These are phyloP conservation scores for Semaprochilodus insignis DNA, from an alignment of 2,797 vertebrate genomes.

Conservation along the genomic window DNA sequence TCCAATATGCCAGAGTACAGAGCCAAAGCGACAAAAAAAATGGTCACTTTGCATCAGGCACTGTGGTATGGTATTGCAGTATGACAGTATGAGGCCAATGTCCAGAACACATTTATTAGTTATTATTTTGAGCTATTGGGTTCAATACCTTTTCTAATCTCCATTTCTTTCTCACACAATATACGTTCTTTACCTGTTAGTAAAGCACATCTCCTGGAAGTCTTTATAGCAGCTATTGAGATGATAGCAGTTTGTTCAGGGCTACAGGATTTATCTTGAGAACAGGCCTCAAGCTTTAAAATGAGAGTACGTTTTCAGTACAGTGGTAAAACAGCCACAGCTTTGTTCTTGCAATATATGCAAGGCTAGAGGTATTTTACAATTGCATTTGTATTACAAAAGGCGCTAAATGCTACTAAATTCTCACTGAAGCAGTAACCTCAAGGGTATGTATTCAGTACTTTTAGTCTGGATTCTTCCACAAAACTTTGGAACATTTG, in stretches of 20 bases:
- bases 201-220: slow-evolving; percentile 26
- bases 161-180: background rate
- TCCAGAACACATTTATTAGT: background rate
- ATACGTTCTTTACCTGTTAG: slow-evolving; percentile 17
- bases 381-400: too few species aligned
- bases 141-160: background rate
- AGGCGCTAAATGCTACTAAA: too few species aligned
- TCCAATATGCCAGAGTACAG: too few species aligned
- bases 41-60: too few species aligned
- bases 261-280: slow-evolving; percentile 38
- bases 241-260: slow-evolving; percentile 24
- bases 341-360: slow-evolving; percentile 1
- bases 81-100: too few species aligned
- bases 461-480: too few species aligned
- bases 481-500: too few species aligned
- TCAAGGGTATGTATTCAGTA: too few species aligned
- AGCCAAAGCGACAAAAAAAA: too few species aligned
- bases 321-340: slow-evolving; percentile 2
- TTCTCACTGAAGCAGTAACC: too few species aligned
- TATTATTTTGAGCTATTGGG: slow-evolving; percentile 10
- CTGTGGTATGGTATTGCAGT: too few species aligned
- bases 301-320: slow-evolving; percentile 27
- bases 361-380: background rate
- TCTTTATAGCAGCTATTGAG: slow-evolving; percentile 7
- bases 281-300: slow-evolving; percentile 25